Evolutionary conservation across 2,797 vertebrate species (phyloP), one percentile per base, ranked within the genome.

Genomic region (Gymnodraco acuticeps): DNA sequence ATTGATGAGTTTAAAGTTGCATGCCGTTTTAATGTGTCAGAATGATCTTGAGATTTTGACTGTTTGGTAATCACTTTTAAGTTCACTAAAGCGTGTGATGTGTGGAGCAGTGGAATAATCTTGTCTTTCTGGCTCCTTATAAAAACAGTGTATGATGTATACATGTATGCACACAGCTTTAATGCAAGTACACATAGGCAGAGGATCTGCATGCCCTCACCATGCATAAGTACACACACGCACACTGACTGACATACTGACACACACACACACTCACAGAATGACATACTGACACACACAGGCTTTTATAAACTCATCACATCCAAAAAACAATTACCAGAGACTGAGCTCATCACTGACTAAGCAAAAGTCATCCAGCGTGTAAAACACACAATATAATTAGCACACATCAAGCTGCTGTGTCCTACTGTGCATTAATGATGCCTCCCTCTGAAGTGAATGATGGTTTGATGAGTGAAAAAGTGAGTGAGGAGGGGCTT

Each of bases 351-450:
- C 93, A 93, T 94, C 88, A 92, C 89, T 92, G 92, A 94, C 92
- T 92, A 92, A 93, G 91, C 91, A 94, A 92, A 94, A 92, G 86
- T 91, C 89, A 92, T 91, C 85, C 87, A 91, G 91, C 91, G 89
- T 94, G 92, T 91, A 94, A 93, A 94, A 93, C 92, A 94, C 91
- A 95, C 94, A 94, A 90, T 93, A 93, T 94, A 95, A 95, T 95
- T 95, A 94, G 89, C 90, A 89, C 91, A 89, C 88, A 93, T 92
- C 92, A 93, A 91, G 91, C 91, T 89, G 89, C 89, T 91, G 89
- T 86, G 89, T 91, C 88, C 92, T 90, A 91, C 92, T 94, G 90
- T 86, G 92, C 92, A 92, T 93, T 93, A 93, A 94, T 90, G 92
- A 93, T 88, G 88, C 91, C 88, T 91, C 90, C 87, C 90, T 94